Evolutionary conservation across 37 sponge, comb jelly and placozoan genomes (phyloP).

Genomic region (Ephydatia muelleri): DNA sequence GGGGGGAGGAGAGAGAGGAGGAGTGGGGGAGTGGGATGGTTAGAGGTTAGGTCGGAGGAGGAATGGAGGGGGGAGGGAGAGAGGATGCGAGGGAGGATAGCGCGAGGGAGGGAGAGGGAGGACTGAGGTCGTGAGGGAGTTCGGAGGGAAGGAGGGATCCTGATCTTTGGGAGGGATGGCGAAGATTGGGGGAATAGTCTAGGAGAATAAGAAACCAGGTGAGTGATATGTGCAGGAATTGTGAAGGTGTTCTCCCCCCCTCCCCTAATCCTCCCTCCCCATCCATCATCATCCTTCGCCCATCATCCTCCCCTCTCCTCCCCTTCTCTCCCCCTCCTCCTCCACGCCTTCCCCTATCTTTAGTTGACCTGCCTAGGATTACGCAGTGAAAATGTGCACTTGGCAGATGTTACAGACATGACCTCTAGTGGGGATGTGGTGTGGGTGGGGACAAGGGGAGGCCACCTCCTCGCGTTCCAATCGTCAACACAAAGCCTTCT

Average conservation of each 20-base stretch:
- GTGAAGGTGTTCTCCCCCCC: neutral
- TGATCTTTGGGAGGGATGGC: too few species aligned
- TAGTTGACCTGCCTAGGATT: too few species aligned
- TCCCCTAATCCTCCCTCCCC: neutral
- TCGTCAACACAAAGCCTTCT: constrained; percentile 42
- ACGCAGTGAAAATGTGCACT: neutral
- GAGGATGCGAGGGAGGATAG: too few species aligned
- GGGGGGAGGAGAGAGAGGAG: neutral
- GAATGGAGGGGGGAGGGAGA: too few species aligned
- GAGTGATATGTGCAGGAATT: constrained; percentile 35
- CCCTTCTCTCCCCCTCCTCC: constrained; percentile 3
- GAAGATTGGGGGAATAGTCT: too few species aligned
- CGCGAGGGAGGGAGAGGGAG: too few species aligned
- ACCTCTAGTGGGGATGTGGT: constrained; percentile 24
- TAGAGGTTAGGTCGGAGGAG: neutral
- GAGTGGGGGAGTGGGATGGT: neutral
- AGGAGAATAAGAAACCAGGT: too few species aligned
- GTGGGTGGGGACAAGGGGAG: constrained; percentile 66
- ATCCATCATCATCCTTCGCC: constrained; percentile 2
- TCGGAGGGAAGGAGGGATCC: too few species aligned
- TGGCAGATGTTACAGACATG: constrained; percentile 32
- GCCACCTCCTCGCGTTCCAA: constrained; percentile 53
- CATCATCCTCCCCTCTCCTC: neutral
- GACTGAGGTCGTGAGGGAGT: too few species aligned
- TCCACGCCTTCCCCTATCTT: neutral